These are phyloP conservation scores for Crax fasciolata DNA, from an alignment of 2,797 vertebrate genomes.

Conservation along the genomic window DNA sequence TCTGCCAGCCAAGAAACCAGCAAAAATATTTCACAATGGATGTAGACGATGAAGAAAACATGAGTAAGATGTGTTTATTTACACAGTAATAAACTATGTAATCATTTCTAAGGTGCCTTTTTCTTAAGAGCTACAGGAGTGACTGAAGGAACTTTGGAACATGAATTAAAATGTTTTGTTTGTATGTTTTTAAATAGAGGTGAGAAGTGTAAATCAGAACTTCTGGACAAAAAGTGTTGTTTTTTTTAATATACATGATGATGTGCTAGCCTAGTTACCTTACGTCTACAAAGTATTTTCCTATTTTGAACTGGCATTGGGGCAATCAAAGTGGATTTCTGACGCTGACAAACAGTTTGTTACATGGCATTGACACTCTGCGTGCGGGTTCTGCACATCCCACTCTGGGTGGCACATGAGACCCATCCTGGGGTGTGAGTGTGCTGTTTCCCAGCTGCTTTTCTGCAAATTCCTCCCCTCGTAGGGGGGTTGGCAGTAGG, in stretches of 20 bases:
- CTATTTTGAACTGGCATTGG: not conserved
- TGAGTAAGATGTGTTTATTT: constrained; percentile 91
- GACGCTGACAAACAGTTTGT: not conserved
- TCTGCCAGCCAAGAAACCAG: constrained; percentile 84
- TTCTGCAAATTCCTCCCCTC: not conserved
- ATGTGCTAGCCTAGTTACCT: not conserved
- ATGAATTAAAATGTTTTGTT: not conserved
- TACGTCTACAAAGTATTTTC: not conserved
- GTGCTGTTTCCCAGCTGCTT: not conserved
- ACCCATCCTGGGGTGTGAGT: not conserved
- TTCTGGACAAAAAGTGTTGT: not conserved
- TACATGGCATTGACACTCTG: not conserved
- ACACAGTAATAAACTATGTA: not conserved
- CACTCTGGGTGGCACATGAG: not conserved
- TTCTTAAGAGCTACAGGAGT: not conserved
- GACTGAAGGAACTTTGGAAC: not conserved
- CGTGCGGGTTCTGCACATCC: too few relatives aligned
- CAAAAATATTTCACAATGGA: constrained; percentile 90
- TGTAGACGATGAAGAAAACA: constrained; percentile 95
- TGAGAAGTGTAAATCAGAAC: not conserved
- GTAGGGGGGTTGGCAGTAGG: too few relatives aligned
- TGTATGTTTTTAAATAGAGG: not conserved
- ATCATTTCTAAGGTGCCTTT: not conserved
- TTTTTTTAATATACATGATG: not conserved
- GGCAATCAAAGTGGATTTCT: not conserved